Base-by-base conservation (phyloP, 1,140 invertebrate genomes). In the Solenopsis invicta region DNA sequence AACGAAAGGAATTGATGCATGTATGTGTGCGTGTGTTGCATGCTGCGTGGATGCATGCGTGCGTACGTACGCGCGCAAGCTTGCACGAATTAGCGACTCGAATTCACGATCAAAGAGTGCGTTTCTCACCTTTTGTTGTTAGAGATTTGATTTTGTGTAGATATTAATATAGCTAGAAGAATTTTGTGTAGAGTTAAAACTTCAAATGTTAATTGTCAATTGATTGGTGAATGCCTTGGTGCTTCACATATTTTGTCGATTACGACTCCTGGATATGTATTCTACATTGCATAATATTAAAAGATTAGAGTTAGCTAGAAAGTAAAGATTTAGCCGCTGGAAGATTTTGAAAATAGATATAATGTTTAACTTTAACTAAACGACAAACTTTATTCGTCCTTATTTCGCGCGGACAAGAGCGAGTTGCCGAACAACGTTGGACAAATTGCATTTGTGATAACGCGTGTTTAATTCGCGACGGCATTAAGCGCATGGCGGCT, bases 361-460 rank as follows among this genome's bases (percentile, higher is more conserved):
- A 29, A 54, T n/a, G 16, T 41, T 48, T 34, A 59, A 21, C 6
- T 13, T 29, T 34, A 1, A 18, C 50, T n/a, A 24, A n/a, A n/a
- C 50, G n/a, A 62, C 16, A n/a, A 61, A 13, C 69, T 29, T 37
- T 24, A 24, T 48, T 34, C 13, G 48, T 3, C 5, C 18, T 84
- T 71, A 56, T 50, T 21, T 61, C n/a, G 29, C 16, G 37, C 48
- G 10, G n/a, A 69, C 18, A 52, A 8, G 67, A 8, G 24, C 41
- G 29, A 84, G 29, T 41, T 84, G 74, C 48, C 21, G 64, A 54
- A 56, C 37, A 71, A 21, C 34, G 45, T 75, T 24, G 54, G 29
- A n/a, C 69, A 75, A 84, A 84, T 75, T 84, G 69, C 54, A 84
- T 75, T 24, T 75, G 21, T 41, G 45, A 75, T 84, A 84, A 62